Evolutionary conservation across 2,888 invertebrate genomes (phyloP).

Genomic region (Drosophila koepferae): DNA sequence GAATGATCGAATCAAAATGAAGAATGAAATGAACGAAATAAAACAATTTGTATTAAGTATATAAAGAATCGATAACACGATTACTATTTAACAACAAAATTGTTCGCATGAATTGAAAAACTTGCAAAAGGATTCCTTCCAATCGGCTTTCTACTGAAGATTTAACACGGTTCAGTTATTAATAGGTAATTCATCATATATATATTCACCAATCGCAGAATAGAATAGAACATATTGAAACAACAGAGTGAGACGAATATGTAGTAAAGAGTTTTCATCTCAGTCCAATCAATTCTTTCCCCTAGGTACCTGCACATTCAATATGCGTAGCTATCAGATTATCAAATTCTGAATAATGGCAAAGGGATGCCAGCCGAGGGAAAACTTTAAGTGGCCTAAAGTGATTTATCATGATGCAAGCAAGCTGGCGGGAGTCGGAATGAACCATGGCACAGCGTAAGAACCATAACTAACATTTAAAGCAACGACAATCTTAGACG

Average conservation of each 20-base stretch:
- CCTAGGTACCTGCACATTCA: background rate
- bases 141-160: too few relatives aligned
- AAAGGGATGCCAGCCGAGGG: slow-evolving; percentile 27
- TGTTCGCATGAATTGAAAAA: too few relatives aligned
- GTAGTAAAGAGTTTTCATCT: too few relatives aligned
- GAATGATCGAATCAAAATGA: background rate
- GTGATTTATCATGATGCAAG: slow-evolving; percentile 45
- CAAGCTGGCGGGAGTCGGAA: slow-evolving; percentile 7
- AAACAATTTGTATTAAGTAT: too few relatives aligned
- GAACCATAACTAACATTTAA: slow-evolving; percentile 65
- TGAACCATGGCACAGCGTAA: background rate
- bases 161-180: too few relatives aligned
- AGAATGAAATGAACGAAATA: too few relatives aligned
- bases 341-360: slow-evolving; percentile 37
- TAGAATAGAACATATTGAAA: background rate
- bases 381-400: slow-evolving; percentile 40
- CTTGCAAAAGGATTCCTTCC: too few relatives aligned
- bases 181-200: too few relatives aligned
- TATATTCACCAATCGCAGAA: too few relatives aligned
- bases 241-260: background rate
- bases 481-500: slow-evolving; percentile 11
- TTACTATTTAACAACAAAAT: too few relatives aligned
- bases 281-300: background rate
- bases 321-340: slow-evolving; percentile 37
- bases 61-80: too few relatives aligned